Conservation (phyloP, 2,888 invertebrate species). For the Zele albiditarsus region DNA sequence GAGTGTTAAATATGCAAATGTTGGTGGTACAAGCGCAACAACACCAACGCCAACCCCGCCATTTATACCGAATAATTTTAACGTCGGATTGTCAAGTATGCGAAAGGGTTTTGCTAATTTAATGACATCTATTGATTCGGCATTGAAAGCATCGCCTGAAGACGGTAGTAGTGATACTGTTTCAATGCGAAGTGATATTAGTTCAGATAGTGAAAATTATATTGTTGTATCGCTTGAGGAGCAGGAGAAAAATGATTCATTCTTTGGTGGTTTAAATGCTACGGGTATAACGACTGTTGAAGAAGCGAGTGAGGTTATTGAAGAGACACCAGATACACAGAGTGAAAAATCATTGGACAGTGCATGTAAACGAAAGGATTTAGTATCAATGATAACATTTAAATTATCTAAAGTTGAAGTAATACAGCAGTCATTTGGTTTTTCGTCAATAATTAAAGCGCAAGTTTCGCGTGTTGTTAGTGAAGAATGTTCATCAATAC, state of each 20-base stretch:
- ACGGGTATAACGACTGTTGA: conserved; percentile 76
- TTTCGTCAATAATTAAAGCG: conserved; percentile 79
- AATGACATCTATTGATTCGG: conserved; percentile 89
- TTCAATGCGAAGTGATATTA: conserved; percentile 86
- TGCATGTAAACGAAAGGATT: conserved; percentile 84
- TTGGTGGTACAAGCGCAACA: conserved; percentile 52
- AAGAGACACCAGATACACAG: conserved; percentile 85
- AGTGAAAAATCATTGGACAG: conserved; percentile 88
- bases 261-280: conserved; percentile 64
- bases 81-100: conserved; percentile 82
- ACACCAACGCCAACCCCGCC: conserved; percentile 55
- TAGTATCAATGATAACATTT: conserved; percentile 79
- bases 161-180: conserved; percentile 85
- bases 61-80: conserved; percentile 69
- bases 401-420: conserved; percentile 85
- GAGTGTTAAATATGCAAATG: conserved; percentile 33
- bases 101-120: conserved; percentile 88
- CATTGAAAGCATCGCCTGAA: conserved; percentile 80
- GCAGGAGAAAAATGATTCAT: conserved; percentile 77
- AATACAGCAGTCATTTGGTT: conserved; percentile 81
- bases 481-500: conserved; percentile 90
- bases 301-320: conserved; percentile 88
- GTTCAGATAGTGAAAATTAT: conserved; percentile 91
- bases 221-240: conserved; percentile 83
- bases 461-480: conserved; percentile 82